Conservation (phyloP, 2,797 vertebrate species). For the Eleutherodactylus coqui region DNA sequence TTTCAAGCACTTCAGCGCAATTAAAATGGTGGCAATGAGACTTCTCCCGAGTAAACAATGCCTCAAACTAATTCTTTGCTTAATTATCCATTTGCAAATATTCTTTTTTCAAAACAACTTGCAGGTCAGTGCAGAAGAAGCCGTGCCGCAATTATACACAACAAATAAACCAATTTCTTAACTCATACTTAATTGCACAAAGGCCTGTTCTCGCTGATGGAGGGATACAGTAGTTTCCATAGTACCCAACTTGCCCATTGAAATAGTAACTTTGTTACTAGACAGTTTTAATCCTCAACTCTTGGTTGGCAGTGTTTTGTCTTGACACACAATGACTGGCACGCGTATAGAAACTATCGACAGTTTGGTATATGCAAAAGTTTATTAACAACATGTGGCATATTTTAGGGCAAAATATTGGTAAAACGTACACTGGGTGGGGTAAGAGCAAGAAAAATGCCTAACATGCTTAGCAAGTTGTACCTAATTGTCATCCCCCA, state of each 20-base stretch:
- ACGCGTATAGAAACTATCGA: neutral
- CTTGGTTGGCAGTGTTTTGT: neutral
- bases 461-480: too few species aligned
- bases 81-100: slow-evolving; percentile 62
- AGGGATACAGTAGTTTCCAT: slow-evolving; percentile 49
- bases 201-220: slow-evolving; percentile 48
- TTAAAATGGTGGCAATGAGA: slow-evolving; percentile 40
- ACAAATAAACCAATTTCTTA: slow-evolving; percentile 62
- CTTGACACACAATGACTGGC: neutral
- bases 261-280: slow-evolving; percentile 39
- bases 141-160: slow-evolving; percentile 56
- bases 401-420: too few species aligned
- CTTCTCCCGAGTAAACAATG: slow-evolving; percentile 43
- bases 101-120: slow-evolving; percentile 43
- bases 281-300: neutral
- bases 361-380: too few species aligned
- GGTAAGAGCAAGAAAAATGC: too few species aligned
- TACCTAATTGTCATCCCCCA: too few species aligned
- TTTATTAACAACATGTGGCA: too few species aligned
- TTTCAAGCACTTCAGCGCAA: slow-evolving; percentile 48
- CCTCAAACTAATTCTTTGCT: slow-evolving; percentile 43
- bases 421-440: too few species aligned
- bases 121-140: slow-evolving; percentile 58
- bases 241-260: slow-evolving; percentile 43
- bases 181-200: slow-evolving; percentile 55